Base-by-base conservation (phyloP, 1,140 invertebrate genomes). In the Caenorhabditis inopinata region DNA sequence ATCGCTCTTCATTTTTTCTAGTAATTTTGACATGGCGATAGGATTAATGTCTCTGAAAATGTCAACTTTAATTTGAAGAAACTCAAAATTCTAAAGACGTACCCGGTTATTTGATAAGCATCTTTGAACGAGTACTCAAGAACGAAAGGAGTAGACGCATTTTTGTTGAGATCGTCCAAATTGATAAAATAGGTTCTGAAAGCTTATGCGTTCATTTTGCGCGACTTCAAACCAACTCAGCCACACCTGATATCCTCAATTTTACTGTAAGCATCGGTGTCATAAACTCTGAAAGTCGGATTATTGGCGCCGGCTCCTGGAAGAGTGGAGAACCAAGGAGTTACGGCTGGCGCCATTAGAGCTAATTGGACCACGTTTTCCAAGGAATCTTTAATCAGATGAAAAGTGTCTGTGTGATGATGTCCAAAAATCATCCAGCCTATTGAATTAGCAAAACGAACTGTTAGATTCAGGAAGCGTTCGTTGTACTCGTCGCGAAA, bases 341-440 rank as follows among this genome's bases (percentile, higher is more conserved):
- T 83, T 12, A 83, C 81, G 9, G 81, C 76, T 16, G 81, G 81
- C 25, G 81, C 46, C 83, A 83, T 79, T 1, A 83, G 29, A 23
- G 48, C 25, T 18, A 49, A n/a, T 53, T 83, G 81, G 32, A 79
- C 77, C 0, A 53, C 27, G n/a, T 62, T 62, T n/a, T 62, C 53
- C 7, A 16, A 14, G 14, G 14, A 25, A 32, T 83, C 85, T 51
- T 83, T 84, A 32, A 87, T 53, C 38, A 87, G 29, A 74, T 85
- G 84, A 49, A 87, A 87, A 29, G 86, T 87, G 73, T 87, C 86
- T 16, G 85, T 86, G 62, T 87, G 86, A 74, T 86, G 85, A 81
- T 87, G 86, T 7, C 86, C 86, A 77, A 87, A 87, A 23, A 87
- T 76, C 85, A 87, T 87, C 83, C 84, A 86, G 32, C 82, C 77